Evolutionary conservation across 2,113 vertebrate genomes (phyloP), one percentile per base, ranked within the genome.

Genomic region (Maccullochella peelii): DNA sequence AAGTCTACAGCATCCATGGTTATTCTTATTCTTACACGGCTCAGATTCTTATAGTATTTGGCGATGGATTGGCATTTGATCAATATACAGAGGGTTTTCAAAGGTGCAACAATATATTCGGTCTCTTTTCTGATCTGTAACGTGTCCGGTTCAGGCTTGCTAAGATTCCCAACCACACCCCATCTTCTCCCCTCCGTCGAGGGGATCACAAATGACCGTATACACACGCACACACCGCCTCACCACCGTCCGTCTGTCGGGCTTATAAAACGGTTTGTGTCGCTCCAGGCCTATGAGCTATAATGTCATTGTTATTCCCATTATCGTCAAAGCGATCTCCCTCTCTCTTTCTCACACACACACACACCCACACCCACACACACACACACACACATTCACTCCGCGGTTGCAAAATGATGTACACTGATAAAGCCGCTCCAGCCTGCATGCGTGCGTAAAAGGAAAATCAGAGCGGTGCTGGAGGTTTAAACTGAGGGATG

Each of bases 111-210:
- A 55, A 38, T 49, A 36, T 0, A 76, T 30, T 50, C 4, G 23
- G 42, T 61, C 6, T 4, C n/a, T 54, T 71, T 75, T 50, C n/a
- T 63, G 20, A n/a, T 68, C 30, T 63, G 23, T 55, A 52, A n/a
- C 30, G 40, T 57, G 79, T 80, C 81, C 67, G 61, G 50, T 61
- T 66, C 20, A 47, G 90, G 92, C 88, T 91, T 90, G 85, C 81
- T 88, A 77, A 86, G 78, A 89, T 74, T 86, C 57, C 80, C 87
- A 94, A 93, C 94, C 94, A 94, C 94, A 93, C 94, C 94, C 94
- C 91, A 89, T 85, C 82, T 44, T 58, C 76, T 71, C 50, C 71
- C 66, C 69, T 65, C 58, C 38, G 65, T 68, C 50, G 75, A 77
- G 14, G 83, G 77, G 54, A 67, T 79, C 78, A 50, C 59, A 58